Evolutionary conservation across 2,888 invertebrate species (phyloP).

Genomic region (Maniola hyperantus): DNA sequence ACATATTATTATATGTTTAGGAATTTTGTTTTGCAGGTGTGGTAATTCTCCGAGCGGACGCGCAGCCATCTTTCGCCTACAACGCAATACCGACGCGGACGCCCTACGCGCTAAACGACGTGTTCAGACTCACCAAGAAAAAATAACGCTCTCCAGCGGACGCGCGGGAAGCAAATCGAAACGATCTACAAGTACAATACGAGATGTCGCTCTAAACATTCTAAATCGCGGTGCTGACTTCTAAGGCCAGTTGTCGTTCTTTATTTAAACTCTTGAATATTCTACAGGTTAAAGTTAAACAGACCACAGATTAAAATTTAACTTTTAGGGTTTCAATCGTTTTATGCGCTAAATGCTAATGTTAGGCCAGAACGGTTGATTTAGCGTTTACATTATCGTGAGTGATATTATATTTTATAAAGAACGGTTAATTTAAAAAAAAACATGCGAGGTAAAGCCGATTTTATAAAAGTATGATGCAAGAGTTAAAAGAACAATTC

Average conservation of each 20-base stretch:
- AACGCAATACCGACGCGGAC: constrained; percentile 75
- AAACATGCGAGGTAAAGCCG: too few species aligned
- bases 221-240: neutral
- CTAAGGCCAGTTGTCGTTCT: neutral
- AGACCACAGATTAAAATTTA: constrained; percentile 5
- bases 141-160: constrained; percentile 55
- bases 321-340: too few species aligned
- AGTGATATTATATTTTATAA: too few species aligned
- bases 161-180: constrained; percentile 6
- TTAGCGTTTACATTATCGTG: neutral
- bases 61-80: constrained; percentile 82
- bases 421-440: too few species aligned
- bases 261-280: neutral
- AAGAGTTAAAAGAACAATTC: too few species aligned
- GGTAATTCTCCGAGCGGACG: constrained; percentile 91
- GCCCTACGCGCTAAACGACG: constrained; percentile 75
- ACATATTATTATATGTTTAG: too few species aligned
- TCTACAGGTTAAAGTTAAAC: too few species aligned
- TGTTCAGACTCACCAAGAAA: constrained; percentile 65
- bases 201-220: constrained; percentile 24
- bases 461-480: too few species aligned
- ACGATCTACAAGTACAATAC: constrained; percentile 27
- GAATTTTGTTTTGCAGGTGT: constrained; percentile 79
- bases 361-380: neutral
- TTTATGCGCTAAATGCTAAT: too few species aligned